Conservation (phyloP, 2,113 vertebrate species). For the Chelonoidis abingdonii region DNA sequence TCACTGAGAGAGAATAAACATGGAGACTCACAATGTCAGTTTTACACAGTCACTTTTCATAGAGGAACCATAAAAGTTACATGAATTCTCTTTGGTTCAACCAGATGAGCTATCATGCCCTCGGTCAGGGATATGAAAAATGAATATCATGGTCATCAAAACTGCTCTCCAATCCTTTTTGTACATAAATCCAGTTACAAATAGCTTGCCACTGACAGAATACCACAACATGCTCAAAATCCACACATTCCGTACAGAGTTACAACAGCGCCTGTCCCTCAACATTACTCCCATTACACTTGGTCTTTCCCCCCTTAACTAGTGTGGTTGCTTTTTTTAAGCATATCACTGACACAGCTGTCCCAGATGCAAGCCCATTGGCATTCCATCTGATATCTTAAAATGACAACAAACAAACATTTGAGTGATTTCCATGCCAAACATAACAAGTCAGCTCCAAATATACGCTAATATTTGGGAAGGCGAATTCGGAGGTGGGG, state of each 20-base stretch:
- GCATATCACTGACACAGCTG: conserved; percentile 78
- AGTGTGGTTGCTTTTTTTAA: conserved; percentile 31
- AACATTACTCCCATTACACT: conserved; percentile 5
- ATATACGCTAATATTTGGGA: conserved; percentile 51
- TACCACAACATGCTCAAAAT: background rate
- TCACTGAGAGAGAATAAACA: background rate
- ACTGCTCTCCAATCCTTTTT: background rate
- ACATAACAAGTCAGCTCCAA: conserved; percentile 74
- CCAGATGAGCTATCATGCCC: background rate
- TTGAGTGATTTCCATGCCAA: conserved; percentile 71
- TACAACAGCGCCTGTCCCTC: background rate
- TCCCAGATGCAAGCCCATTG: conserved; percentile 57
- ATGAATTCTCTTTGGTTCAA: conserved; percentile 26
- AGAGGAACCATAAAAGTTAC: background rate
- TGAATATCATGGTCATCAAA: background rate
- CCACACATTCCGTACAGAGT: background rate
- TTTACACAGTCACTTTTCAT: background rate
- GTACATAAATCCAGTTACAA: background rate
- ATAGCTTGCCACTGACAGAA: background rate
- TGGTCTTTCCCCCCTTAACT: conserved; percentile 6
- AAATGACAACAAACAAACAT: conserved; percentile 84
- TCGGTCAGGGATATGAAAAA: background rate
- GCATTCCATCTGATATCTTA: conserved; percentile 75
- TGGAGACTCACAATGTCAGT: background rate
- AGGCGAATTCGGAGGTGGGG: conserved; percentile 42